Percentiles rank a stretch among this genome's conserved stretches.
Evolutionary conservation across 2,113 vertebrate species (phyloP).

Genomic region (Hippopotamus amphibius): DNA sequence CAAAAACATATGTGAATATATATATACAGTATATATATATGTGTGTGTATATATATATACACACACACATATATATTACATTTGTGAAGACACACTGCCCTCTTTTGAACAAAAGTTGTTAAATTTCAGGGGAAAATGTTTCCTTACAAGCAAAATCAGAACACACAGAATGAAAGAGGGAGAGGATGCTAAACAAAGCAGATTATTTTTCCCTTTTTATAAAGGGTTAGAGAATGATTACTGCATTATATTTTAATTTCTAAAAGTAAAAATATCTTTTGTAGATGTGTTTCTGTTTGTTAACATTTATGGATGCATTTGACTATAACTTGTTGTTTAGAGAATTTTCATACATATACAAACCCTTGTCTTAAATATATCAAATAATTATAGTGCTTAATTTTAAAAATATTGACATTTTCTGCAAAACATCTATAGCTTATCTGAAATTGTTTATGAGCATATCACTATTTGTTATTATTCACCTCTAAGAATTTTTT

Average conservation of each 20-base stretch:
- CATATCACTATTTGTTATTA: neutral
- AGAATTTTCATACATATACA: neutral
- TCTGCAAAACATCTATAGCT: neutral
- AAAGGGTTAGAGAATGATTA: neutral
- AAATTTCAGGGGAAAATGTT: neutral
- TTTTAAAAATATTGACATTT: neutral
- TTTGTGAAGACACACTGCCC: conserved; percentile 50
- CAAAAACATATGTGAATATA: neutral
- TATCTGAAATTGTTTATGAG: neutral
- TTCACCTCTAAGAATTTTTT: neutral
- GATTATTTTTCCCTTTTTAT: neutral
- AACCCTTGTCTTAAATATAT: neutral
- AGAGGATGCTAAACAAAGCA: neutral
- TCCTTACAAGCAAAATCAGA: neutral
- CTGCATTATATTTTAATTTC: neutral
- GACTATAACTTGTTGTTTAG: neutral
- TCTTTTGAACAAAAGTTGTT: conserved; percentile 62
- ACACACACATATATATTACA: neutral
- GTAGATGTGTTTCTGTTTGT: neutral
- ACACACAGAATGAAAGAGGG: neutral
- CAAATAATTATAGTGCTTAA: neutral
- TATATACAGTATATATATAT: neutral
- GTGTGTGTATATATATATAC: neutral
- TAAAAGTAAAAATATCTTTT: neutral
- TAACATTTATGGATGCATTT: neutral